Evolutionary conservation across 2,888 invertebrate species (phyloP).

Genomic region (Aspidiotus destructor): DNA sequence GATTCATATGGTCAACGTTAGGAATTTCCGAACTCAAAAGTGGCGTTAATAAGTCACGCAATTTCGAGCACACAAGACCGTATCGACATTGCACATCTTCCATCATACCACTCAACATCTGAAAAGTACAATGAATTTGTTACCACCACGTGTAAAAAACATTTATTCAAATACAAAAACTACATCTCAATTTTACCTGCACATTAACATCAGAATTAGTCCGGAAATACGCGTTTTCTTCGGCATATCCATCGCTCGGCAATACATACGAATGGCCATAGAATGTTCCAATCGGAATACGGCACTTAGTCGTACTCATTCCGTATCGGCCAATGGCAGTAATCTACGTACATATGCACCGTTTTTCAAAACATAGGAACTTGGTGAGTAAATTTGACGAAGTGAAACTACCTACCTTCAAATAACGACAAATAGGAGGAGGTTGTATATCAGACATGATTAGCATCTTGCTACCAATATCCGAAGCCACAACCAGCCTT

Average conservation of each 20-base stretch:
- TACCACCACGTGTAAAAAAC: too few relatives aligned
- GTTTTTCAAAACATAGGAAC: not conserved
- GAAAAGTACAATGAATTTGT: conserved; percentile 8
- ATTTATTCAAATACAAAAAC: too few relatives aligned
- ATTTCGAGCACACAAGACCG: conserved; percentile 64
- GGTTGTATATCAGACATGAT: conserved; percentile 83
- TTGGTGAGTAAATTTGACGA: not conserved
- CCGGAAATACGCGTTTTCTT: conserved; percentile 36
- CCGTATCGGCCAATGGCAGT: conserved; percentile 86
- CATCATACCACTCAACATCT: conserved; percentile 57
- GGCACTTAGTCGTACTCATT: conserved; percentile 79
- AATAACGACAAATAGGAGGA: conserved; percentile 75
- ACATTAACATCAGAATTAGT: conserved; percentile 37
- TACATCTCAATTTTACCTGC: conserved; percentile 36
- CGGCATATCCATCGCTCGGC: conserved; percentile 51
- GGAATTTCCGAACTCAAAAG: conserved; percentile 63
- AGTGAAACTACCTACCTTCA: conserved; percentile 54
- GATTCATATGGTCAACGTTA: conserved; percentile 72
- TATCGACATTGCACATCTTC: conserved; percentile 72
- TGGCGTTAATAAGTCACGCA: conserved; percentile 68
- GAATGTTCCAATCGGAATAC: conserved; percentile 86
- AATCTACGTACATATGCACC: conserved; percentile 48
- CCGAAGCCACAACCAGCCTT: conserved; percentile 71
- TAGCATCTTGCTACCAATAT: conserved; percentile 76
- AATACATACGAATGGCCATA: conserved; percentile 80